Evolutionary conservation across 2,888 invertebrate genomes (phyloP), one percentile per base, ranked within the genome.

Genomic region (Brachyptera putata): DNA sequence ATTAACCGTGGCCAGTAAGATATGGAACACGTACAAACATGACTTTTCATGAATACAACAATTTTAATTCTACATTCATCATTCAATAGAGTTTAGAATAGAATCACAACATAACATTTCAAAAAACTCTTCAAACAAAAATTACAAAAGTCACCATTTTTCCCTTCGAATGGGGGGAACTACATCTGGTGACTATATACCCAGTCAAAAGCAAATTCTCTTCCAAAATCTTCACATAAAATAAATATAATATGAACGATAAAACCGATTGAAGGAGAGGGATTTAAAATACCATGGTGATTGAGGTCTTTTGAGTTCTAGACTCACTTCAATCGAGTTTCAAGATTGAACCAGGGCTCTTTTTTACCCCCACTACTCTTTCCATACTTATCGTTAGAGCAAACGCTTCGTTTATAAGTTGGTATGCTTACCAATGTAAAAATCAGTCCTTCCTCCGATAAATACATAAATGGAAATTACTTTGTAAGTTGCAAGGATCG

Each of bases 391-490:
- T 36, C 53, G 53, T 53, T 53, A 53, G n/a, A 18, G 34, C 36
- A 53, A 53, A 36, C 53, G 53, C 53, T 53, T 22, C 18, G 21
- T 21, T 36, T 30, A n/a, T n/a, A n/a, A n/a, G n/a, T n/a, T n/a
- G n/a, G n/a, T n/a, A 26, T 26, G 49, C 26, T 50, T 46, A 56
- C 34, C 60, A 49, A 60, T 60, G 62, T 60, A 62, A 59, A 57
- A 62, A 59, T 57, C 53, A 53, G 53, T 53, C 53, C 62, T 22
- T 14, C 49, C 37, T 25, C 46, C 63, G 64, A 64, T 62, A 64
- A 64, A 64, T 64, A 64, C 64, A 64, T 64, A 64, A 64, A 64
- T 64, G 64, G 64, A 64, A 64, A 64, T 64, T 64, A 64, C 64
- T 62, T 63, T 37, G 26, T 24, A 56, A 43, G 37, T 21, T 39